phyloP scores from a whole-genome alignment of 2,797 vertebrate genomes.

The Sphaeramia orbicularis region DNA sequence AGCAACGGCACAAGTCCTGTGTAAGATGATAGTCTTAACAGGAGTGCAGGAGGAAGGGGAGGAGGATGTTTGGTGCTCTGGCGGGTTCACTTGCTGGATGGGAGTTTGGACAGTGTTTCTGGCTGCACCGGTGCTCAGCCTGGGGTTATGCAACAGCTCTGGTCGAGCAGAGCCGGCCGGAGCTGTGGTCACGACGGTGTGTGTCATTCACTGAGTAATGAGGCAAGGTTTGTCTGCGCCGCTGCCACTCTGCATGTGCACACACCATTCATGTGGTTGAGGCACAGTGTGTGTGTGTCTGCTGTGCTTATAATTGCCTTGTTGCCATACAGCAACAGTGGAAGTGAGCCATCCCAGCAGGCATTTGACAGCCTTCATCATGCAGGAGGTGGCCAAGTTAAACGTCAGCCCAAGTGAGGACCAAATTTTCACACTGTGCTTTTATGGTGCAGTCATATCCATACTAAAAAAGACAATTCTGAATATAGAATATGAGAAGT shows the following conservation, averaged over 20 bases:
- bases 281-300: neutral
- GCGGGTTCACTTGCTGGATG: slow-evolving; percentile 31
- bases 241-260: slow-evolving; percentile 11
- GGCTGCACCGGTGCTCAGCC: slow-evolving; percentile 6
- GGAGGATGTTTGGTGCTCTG: slow-evolving; percentile 17
- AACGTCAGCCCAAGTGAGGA: slow-evolving; percentile 7
- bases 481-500: neutral
- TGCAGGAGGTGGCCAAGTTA: slow-evolving; percentile 4
- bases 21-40: slow-evolving; percentile 71
- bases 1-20: slow-evolving; percentile 55
- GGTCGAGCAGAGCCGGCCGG: slow-evolving; percentile 21
- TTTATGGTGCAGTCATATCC: neutral
- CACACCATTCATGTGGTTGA: neutral
- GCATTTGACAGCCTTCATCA: neutral
- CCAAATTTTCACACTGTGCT: slow-evolving; percentile 12
- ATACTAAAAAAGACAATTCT: neutral
- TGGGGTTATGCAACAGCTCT: slow-evolving; percentile 46
- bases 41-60: slow-evolving; percentile 27
- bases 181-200: slow-evolving; percentile 30
- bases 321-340: slow-evolving; percentile 58
- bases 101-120: slow-evolving; percentile 22
- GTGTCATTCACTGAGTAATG: slow-evolving; percentile 45
- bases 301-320: slow-evolving; percentile 44
- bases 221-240: slow-evolving; percentile 33
- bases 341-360: slow-evolving; percentile 19